Evolutionary conservation across 2,113 vertebrate genomes (phyloP).

Genomic region (Scomber colias): DNA sequence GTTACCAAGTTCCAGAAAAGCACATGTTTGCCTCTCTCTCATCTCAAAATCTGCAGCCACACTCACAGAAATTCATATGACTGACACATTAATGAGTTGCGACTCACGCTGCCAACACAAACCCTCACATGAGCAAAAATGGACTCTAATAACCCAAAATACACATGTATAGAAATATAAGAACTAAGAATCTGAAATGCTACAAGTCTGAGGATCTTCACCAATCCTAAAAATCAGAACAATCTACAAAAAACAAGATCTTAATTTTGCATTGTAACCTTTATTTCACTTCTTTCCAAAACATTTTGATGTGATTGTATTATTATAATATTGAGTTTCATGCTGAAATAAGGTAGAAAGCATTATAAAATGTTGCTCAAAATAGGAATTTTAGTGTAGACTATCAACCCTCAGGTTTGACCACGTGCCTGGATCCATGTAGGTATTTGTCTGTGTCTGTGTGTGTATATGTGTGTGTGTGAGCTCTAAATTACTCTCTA

Average conservation of each 20-base stretch:
- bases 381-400: background rate
- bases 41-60: background rate
- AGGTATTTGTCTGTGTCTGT: background rate
- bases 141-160: too few relatives aligned
- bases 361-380: background rate
- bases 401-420: background rate
- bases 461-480: slow-evolving; percentile 6
- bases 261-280: too few relatives aligned
- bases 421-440: background rate
- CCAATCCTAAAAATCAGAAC: too few relatives aligned
- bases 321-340: too few relatives aligned
- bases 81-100: background rate
- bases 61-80: background rate
- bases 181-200: background rate
- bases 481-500: slow-evolving; percentile 19
- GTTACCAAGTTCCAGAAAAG: slow-evolving; percentile 1
- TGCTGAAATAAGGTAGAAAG: background rate
- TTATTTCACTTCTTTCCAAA: background rate
- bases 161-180: too few relatives aligned
- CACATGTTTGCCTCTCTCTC: background rate
- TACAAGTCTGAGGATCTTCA: background rate
- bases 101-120: too few relatives aligned
- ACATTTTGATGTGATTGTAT: background rate
- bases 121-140: too few relatives aligned
- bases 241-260: too few relatives aligned